Evolutionary conservation across 2,888 invertebrate species (phyloP), one percentile per base, ranked within the genome.

Genomic region (Nephrocerus scutellatus): DNA sequence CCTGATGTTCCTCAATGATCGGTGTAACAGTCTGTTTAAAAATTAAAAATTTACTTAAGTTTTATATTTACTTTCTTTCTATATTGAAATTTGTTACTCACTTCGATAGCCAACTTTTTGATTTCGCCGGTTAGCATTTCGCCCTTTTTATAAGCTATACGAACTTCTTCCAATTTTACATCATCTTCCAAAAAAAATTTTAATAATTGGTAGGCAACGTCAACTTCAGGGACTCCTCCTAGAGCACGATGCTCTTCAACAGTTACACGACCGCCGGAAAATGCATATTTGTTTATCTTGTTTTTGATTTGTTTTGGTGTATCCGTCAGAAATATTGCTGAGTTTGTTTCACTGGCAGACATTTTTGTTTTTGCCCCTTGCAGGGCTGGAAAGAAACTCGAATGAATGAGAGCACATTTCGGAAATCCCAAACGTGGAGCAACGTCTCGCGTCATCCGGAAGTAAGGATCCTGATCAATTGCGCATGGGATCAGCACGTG

Each of bases 381-480:
- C 31, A 98, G 68, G 0, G 95, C 89, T 0, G 93, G 95, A 49
- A 93, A 84, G 76, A 97, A 95, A 43, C 80, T 74, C 12, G 90
- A 84, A 64, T 92, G 92, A 20, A 90, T 62, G 28, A 91, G 69
- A 5, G 95, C 79, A 37, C 98, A 92, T 68, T 99, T 91, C 12
- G 81, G 80, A 67, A 80, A 75, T 53, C 90, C 85, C 10, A 99
- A 71, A 9, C 84, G 77, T 0, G 96, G 92, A 0, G 96, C 92
- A n/a, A 96, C 95, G 71, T 99, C 98, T 36, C 98, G 77, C 0
- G 93, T 86, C 96, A 99, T 95, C 21, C 98, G 79, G 71, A 99
- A 99, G 70, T 97, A 99, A 0, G 98, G 98, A 72, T 99, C 98
- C 76, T 98, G 98, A 73, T 99, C 98, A 50, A 98, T 98, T 7